Evolutionary conservation across 2,113 vertebrate species (phyloP).

Genomic region (Atractosteus spatula): DNA sequence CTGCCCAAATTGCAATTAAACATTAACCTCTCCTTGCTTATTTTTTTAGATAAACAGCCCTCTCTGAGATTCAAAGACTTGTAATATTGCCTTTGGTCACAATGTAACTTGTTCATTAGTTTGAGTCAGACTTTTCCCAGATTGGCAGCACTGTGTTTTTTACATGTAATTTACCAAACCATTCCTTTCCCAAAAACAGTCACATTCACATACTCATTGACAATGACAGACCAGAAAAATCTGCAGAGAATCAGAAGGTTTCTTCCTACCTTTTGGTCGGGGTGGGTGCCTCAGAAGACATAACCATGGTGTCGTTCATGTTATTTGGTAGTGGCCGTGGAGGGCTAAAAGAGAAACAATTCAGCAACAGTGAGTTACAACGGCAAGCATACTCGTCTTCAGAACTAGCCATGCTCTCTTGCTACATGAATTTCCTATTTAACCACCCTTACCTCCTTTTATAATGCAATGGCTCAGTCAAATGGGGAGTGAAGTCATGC

Average conservation of each 20-base stretch:
- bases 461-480: neutral
- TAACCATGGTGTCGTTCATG: slow-evolving; percentile 86
- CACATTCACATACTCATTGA: neutral
- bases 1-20: no score
- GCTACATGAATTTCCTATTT: neutral
- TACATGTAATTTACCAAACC: no score
- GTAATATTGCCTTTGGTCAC: no score
- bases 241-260: neutral
- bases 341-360: slow-evolving; percentile 69
- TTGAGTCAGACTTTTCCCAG: no score
- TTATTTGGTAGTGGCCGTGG: slow-evolving; percentile 72
- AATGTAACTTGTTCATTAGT: no score
- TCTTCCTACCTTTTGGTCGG: slow-evolving; percentile 85
- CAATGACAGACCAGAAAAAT: neutral
- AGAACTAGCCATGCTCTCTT: neutral
- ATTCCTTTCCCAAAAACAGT: no score
- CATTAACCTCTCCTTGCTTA: no score
- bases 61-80: no score
- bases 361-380: neutral
- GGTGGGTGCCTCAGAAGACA: slow-evolving; percentile 83
- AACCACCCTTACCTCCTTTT: neutral
- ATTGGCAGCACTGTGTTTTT: no score
- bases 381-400: neutral
- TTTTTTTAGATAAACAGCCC: no score
- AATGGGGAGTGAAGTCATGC: neutral